A percentile compares a stretch with the other conserved stretches of the same genome.
These are phyloP conservation scores for Tapirus indicus DNA, from an alignment of 2,797 vertebrate genomes.

Conservation along the genomic window DNA sequence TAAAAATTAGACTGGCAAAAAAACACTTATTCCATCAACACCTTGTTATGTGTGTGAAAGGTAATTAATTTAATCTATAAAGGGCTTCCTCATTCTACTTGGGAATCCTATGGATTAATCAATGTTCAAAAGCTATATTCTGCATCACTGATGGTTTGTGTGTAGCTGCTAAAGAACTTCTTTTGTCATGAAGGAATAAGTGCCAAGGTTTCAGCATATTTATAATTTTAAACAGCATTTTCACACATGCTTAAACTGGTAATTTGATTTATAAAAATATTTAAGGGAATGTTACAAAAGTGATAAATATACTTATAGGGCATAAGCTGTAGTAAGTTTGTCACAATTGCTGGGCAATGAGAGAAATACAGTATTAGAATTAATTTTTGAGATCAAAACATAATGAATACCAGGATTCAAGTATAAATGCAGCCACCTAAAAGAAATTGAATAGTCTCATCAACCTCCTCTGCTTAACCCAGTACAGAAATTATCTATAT, in stretches of 20 bases:
- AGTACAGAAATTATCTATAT: not conserved
- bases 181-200: conserved; percentile 32
- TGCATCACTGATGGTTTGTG: not conserved
- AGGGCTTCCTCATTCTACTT: conserved; percentile 59
- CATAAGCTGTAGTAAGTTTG: not conserved
- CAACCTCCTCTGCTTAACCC: not conserved
- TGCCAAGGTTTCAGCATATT: conserved; percentile 45
- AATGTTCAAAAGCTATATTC: conserved; percentile 20
- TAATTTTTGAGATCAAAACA: not conserved
- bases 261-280: conserved; percentile 63
- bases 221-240: conserved; percentile 55
- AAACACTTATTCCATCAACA: conserved; percentile 24
- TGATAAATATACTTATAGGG: not conserved
- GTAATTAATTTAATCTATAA: conserved; percentile 67
- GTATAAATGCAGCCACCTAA: not conserved
- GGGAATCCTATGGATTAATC: conserved; percentile 44
- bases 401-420: not conserved
- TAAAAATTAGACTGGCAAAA: conserved; percentile 64
- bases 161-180: not conserved
- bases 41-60: conserved; percentile 64
- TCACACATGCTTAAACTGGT: conserved; percentile 39
- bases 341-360: not conserved
- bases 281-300: not conserved
- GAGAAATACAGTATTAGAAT: not conserved
- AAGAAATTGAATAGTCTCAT: not conserved